Evolutionary conservation across 1,140 invertebrate genomes (phyloP), one percentile per base, ranked within the genome.

Genomic region (Monomorium pharaonis): DNA sequence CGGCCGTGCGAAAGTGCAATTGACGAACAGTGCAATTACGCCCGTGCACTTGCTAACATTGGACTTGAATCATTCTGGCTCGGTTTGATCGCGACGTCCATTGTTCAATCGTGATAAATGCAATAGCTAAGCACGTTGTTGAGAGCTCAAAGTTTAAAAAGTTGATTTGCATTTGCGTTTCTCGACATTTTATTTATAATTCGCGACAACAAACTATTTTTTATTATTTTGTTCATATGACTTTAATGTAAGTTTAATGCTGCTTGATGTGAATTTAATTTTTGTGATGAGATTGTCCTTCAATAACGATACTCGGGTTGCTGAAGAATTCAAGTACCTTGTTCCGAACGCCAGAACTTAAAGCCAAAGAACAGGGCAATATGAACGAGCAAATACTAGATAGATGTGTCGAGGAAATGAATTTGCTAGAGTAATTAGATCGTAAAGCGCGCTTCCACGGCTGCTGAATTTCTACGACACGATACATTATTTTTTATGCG

Each of bases 351-450:
- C 56, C n/a, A 62, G 67, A 49, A 63, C 30, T 27, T 74, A 58
- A 80, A 70, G 83, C 84, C 84, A 88, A 89, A 86, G 69, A 88
- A 70, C 54, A 44, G 33, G 86, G 72, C 83, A 18, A 27, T 58
- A 27, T 49, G 86, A 75, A 77, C 33, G 72, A 85, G 60, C 69
- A 30, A 75, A 44, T 44, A n/a, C 9, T 47, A 74, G 42, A 51
- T 85, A 81, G 24, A 12, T 49, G 9, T 67, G 70, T 44, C 42
- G 30, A 75, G 75, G 65, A 86, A 56, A 83, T 74, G 18, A 69
- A 72, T 72, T 83, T 54, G 33, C 58, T 88, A 47, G 67, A 42
- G 47, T 72, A 69, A 84, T 87, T 70, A 75, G 86, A 77, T 74
- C 47, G 74, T 88, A 78, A 87, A 74, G 44, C 7, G 44, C 72